phyloP scores from a whole-genome alignment of 2,113 vertebrate species.

The Corythornis vintsioides region DNA sequence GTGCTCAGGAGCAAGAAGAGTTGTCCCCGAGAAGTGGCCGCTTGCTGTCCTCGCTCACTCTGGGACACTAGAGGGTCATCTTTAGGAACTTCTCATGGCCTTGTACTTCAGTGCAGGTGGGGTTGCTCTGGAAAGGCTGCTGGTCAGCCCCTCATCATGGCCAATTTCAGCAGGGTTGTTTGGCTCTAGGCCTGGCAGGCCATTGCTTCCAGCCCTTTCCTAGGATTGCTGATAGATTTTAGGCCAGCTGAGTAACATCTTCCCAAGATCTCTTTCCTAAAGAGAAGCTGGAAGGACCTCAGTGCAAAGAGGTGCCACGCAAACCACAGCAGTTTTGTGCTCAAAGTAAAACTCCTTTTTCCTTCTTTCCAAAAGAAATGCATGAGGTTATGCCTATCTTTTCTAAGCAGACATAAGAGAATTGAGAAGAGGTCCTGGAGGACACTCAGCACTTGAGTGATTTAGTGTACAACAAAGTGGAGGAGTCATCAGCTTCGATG shows the following conservation, averaged over 20 bases:
- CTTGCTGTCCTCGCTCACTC: neutral
- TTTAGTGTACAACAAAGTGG: conserved; percentile 42
- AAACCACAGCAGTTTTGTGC: neutral
- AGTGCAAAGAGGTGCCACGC: neutral
- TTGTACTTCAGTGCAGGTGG: neutral
- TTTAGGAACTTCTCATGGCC: neutral
- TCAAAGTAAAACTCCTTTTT: neutral
- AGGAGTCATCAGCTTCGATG: conserved; percentile 32
- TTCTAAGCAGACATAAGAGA: neutral
- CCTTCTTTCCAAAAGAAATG: neutral
- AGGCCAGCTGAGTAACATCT: neutral
- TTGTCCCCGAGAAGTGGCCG: neutral
- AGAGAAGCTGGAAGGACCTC: neutral
- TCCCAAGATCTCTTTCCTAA: neutral
- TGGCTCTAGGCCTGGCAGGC: neutral
- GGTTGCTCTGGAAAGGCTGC: neutral
- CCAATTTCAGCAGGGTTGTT: neutral
- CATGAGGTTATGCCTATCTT: conserved; percentile 1
- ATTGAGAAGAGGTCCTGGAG: neutral
- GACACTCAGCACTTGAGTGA: conserved; percentile 46
- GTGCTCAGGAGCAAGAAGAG: neutral
- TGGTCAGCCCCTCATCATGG: accelerated
- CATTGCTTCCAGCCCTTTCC: neutral
- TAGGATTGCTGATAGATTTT: neutral
- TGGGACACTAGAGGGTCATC: neutral